Evolutionary conservation across 2,797 vertebrate genomes (phyloP), one percentile per base, ranked within the genome.

Genomic region (Lophotriccus pileatus): DNA sequence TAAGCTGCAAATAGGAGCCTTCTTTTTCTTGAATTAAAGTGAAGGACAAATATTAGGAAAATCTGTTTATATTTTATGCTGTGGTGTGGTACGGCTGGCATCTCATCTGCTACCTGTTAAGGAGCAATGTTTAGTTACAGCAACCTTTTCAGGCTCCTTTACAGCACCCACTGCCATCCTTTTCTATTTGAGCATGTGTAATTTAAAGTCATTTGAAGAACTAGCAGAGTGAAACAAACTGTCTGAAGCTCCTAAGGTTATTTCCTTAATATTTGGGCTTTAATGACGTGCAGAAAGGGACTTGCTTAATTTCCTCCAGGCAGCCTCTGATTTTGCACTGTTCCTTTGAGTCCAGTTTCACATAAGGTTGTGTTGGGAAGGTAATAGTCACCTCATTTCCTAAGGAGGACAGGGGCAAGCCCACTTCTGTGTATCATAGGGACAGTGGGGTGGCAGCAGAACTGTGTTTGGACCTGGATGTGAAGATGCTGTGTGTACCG

Each of bases 191-290:
- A 82, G 52, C 56, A 30, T 30, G 21, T 72, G 53, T 85, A 92
- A 96, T 95, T 90, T 93, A 80, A 94, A 94, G 84, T 59, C 7
- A 39, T 93, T 94, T 87, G 75, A 76, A 84, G 78, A 92, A 62
- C 62, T 53, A 89, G 34, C 62, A 13, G 25, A 49, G 52, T 4
- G 75, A 92, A 95, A 89, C 70, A 87, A 90, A 82, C 43, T 46
- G 41, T 41, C 69, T 90, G 63, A 43, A 39, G 43, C 49, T 53
- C 74, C 50, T 56, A 55, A 69, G 69, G 90, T 89, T 84, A 43
- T 86, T 93, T 78, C 82, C 84, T 84, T 73, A 73, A 77, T 82
- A 90, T 76, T 2, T 56, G 39, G 43, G 32, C 39, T 86, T 58
- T 79, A 87, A 79, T 58, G 67, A 43, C 1, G 1, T 18, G 66